Evolutionary conservation across 2,113 vertebrate genomes (phyloP), one percentile per base, ranked within the genome.

Genomic region (Tympanuchus pallidicinctus): DNA sequence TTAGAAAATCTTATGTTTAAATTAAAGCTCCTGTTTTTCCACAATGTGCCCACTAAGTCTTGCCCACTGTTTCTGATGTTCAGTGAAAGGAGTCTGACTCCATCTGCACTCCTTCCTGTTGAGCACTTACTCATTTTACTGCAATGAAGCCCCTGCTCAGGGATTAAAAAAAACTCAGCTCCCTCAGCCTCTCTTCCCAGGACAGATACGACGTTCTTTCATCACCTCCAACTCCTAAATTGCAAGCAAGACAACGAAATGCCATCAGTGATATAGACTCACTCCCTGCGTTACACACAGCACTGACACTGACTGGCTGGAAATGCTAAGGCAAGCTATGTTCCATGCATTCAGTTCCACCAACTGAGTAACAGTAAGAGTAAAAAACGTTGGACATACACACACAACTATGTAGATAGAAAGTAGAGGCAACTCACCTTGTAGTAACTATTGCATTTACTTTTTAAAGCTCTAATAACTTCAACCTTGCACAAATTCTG

Each of bases 331-430:
- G 84, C 21, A 10, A 50, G 66, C 48, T 54, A 45, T 40, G 78
- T 13, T 56, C 83, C 73, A 57, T 52, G 19, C 5, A 24, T 38
- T 43, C 77, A 86, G 82, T 47, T 69, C 28, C 50, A 86, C 11
- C 28, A 52, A 32, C 54, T 34, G 45, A 71, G 71, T 52, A 47
- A 79, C 25, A 27, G 18, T 12, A 19, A 28, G 61, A 27, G 40
- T 64, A 64, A 64, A 18, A 64, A 40, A 28, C 12, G 25, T 40
- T 27, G 28, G 27, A 18, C 11, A 40, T 16, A 57, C 42, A 48
- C 12, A 82, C 0, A 0, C 25, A n/a, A n/a, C 52, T 71, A 45
- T 15, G 47, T 0, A 60, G 79, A 70, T 2, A 64, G n/a, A 75
- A 87, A 78, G 34, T 2, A 64, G n/a, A 82, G 13, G 3, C 21